Percentiles rank a stretch among this genome's conserved stretches.
These are phyloP conservation scores for Aphelenchoides fujianensis DNA, from an alignment of 1,140 invertebrate species.

Conservation along the genomic window DNA sequence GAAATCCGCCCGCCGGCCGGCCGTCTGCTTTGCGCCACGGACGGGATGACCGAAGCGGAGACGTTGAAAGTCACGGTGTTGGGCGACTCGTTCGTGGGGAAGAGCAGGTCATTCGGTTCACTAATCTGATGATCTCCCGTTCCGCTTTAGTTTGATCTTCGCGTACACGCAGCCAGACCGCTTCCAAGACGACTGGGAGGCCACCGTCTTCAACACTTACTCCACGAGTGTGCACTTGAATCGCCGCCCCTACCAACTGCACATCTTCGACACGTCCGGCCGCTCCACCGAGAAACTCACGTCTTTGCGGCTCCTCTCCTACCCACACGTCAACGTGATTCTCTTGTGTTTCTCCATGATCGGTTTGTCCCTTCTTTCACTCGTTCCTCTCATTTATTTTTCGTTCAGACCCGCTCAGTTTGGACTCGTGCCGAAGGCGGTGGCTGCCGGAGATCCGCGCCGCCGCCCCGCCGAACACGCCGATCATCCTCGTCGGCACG, in stretches of 20 bases:
- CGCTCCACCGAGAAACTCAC: constrained; percentile 11
- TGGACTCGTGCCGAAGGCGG: constrained; percentile 12
- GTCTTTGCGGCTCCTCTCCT: constrained; percentile 9
- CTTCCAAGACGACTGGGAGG: constrained; percentile 23
- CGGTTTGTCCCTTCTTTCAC: neutral
- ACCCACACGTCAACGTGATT: constrained; percentile 23
- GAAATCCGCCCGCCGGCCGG: neutral
- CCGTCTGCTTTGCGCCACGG: neutral
- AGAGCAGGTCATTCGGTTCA: constrained; percentile 14
- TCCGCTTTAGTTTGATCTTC: constrained; percentile 22
- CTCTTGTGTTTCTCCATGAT: constrained; percentile 30
- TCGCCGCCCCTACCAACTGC: constrained; percentile 9
- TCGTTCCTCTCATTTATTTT: neutral
- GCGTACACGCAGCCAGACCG: constrained; percentile 18
- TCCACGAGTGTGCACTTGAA: constrained; percentile 2
- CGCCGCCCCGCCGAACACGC: neutral
- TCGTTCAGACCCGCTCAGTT: neutral
- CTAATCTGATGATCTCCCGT: constrained; percentile 20
- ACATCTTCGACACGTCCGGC: constrained; percentile 26
- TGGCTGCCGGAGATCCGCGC: constrained; percentile 27
- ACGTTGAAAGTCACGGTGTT: constrained; percentile 28
- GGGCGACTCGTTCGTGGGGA: constrained; percentile 27
- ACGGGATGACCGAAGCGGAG: constrained; percentile 7
- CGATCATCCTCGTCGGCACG: constrained; percentile 20
- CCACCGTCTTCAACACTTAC: constrained; percentile 23